These are phyloP conservation scores for Acrossocheilus fasciatus DNA, from an alignment of 2,797 vertebrate species.

Conservation along the genomic window DNA sequence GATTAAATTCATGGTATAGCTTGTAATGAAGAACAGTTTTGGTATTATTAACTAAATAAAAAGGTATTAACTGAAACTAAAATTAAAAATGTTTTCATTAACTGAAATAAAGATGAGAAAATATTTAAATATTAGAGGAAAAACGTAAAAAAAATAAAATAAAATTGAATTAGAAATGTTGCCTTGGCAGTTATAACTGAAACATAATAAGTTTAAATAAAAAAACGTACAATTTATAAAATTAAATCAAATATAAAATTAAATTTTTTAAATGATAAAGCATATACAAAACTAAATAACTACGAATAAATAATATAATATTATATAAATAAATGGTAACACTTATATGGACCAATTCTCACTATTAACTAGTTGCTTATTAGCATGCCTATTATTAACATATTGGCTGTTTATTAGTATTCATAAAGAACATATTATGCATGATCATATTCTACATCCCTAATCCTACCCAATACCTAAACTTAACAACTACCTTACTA, in stretches of 20 bases:
- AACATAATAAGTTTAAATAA: neutral
- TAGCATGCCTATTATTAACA: neutral
- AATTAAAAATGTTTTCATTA: too few relatives aligned
- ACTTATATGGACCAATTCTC: neutral
- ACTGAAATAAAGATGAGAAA: neutral
- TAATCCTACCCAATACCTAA: neutral
- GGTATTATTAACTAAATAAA: neutral
- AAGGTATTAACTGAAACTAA: neutral
- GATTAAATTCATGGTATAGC: neutral
- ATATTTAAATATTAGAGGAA: too few relatives aligned
- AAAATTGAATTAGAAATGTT: neutral
- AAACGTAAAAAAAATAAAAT: neutral
- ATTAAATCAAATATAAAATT: neutral
- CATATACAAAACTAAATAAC: neutral
- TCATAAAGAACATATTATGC: neutral
- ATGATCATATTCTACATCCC: neutral
- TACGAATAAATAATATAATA: neutral
- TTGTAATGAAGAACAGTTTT: neutral
- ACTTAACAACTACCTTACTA: too few relatives aligned
- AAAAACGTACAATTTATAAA: neutral
- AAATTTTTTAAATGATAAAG: neutral
- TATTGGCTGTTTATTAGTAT: neutral
- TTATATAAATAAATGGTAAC: neutral
- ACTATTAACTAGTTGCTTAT: neutral
- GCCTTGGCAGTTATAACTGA: neutral